Conservation (phyloP, 2,797 vertebrate species). For the Manis crassicaudata region DNA sequence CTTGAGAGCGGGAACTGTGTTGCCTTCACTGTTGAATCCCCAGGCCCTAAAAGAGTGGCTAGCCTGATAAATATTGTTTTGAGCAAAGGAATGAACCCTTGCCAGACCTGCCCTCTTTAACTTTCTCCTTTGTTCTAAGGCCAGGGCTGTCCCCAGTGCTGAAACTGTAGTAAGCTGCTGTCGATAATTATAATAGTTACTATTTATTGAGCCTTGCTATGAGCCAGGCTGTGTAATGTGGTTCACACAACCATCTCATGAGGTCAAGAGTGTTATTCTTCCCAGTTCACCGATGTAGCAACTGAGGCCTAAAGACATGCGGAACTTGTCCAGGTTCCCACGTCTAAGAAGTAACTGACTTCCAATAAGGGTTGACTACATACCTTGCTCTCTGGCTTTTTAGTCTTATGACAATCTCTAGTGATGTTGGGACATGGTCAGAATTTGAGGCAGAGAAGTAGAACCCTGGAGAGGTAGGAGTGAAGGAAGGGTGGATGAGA, state of each 20-base stretch:
- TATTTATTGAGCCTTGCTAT: background rate
- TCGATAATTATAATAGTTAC: background rate
- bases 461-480: background rate
- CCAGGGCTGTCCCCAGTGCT: background rate
- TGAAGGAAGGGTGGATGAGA: background rate
- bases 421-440: background rate
- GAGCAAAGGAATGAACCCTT: background rate
- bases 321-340: background rate
- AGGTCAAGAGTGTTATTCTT: background rate
- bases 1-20: background rate
- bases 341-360: background rate
- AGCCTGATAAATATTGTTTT: background rate
- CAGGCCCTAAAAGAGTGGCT: background rate
- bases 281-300: background rate
- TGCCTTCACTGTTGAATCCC: background rate
- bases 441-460: conserved; percentile 19
- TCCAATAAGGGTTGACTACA: background rate
- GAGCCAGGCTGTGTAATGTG: background rate
- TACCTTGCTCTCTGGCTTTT: background rate
- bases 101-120: background rate
- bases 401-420: conserved; percentile 7
- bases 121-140: conserved; percentile 3
- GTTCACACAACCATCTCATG: background rate
- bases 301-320: background rate
- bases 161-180: background rate